Evolutionary conservation across 1,140 invertebrate genomes (phyloP), one percentile per base, ranked within the genome.

Genomic region (Lucilia sericata): DNA sequence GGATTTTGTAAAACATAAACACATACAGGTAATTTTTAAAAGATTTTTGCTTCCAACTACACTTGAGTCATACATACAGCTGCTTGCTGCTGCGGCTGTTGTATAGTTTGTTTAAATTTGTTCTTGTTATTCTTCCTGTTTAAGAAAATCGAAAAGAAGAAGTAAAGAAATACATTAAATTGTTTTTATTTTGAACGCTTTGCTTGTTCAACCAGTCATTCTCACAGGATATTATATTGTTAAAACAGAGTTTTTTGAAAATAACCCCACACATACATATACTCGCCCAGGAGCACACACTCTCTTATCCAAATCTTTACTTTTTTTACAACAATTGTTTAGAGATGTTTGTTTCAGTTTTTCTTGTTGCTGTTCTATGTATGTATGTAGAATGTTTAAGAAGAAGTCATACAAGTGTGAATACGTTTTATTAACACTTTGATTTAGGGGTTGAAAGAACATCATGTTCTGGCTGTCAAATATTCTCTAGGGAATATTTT

Each of bases 391-490:
- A 51, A 10, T 51, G 7, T 55, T 55, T 5, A 19, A 21, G 65
- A 70, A 60, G 19, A 70, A 70, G 65, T 70, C 65, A 70, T 70
- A 70, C 65, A 70, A 70, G 65, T 70, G 65, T 70, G 65, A 70
- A 70, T 25, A 70, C 25, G 65, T 70, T 70, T 70, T 70, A n/a
- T 70, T 70, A 70, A 70, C 65, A 70, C 65, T 70, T 70, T 25
- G 19, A 70, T 70, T 70, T 70, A 70, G 65, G 65, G 65, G 65
- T 21, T 70, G 65, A 17, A 70, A 65, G 2, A 55, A 70, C 65
- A 70, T 70, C 65, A 70, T 70, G 65, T 70, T 70, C 19, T 65
- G 14, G 55, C 9, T 70, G 65, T 70, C 8, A n/a, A 2, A 21
- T 70, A 10, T 21, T 25, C 65, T 70, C 65, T 70, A 70, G 65